Percentiles rank a stretch among this genome's conserved stretches.
These are phyloP conservation scores for Erythrocercus mccallii DNA, from an alignment of 2,113 vertebrate species.

Conservation along the genomic window DNA sequence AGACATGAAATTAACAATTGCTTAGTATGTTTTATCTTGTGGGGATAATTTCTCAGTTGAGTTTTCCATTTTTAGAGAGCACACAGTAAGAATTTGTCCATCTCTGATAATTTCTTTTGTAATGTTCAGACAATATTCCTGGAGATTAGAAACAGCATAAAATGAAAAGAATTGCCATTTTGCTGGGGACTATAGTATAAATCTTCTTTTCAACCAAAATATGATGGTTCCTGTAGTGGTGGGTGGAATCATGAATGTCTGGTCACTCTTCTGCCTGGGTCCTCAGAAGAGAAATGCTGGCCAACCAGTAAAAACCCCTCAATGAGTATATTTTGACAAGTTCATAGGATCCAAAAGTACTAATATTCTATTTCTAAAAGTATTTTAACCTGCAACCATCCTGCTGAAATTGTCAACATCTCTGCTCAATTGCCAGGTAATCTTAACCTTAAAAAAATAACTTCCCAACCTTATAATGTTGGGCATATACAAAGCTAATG, in stretches of 20 bases:
- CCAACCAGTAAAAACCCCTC: not conserved
- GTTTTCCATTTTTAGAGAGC: not conserved
- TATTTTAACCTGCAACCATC: not conserved
- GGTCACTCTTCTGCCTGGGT: not conserved
- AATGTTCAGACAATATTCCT: not conserved
- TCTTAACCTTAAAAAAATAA: not conserved
- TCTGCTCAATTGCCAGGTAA: not conserved
- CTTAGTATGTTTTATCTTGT: not conserved
- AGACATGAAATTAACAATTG: not conserved
- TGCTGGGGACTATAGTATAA: not conserved
- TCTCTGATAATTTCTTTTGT: conserved; percentile 34
- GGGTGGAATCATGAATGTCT: not conserved
- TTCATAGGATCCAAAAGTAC: not conserved
- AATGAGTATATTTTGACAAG: not conserved
- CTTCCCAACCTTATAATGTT: not conserved
- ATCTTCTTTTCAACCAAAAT: not conserved
- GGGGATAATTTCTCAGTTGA: not conserved
- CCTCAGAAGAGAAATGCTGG: not conserved
- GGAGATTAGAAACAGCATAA: conserved; percentile 45
- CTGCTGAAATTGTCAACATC: not conserved
- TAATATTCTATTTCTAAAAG: not conserved
- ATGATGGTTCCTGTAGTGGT: not conserved
- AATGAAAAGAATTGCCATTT: conserved; percentile 20
- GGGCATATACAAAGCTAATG: not conserved
- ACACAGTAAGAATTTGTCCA: not conserved